A percentile compares a stretch with the other conserved stretches of the same genome.
phyloP scores from a whole-genome alignment of 1,140 invertebrate genomes.

The Camponotus pennsylvanicus region DNA sequence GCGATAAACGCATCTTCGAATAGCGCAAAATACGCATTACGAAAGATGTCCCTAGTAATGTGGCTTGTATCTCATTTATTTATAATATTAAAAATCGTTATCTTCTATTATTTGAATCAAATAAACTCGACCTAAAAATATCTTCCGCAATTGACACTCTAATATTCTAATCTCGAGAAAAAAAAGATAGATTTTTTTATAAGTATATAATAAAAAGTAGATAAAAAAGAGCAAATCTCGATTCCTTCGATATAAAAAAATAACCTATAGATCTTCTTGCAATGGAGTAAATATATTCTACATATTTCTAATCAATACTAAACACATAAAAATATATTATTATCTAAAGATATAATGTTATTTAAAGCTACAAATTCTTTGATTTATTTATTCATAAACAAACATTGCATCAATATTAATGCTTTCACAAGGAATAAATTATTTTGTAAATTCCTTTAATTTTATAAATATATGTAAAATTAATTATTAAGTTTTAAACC shows the following conservation, averaged over 20 bases:
- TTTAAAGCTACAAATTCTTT: too few relatives aligned
- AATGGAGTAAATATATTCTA: not conserved
- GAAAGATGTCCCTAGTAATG: not conserved
- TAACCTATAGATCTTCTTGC: not conserved
- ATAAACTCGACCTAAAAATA: constrained; percentile 41
- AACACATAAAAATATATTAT: not conserved
- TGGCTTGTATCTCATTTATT: constrained; percentile 10
- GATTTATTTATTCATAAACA: not conserved
- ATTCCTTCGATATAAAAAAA: constrained; percentile 4
- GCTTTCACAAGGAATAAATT: not conserved
- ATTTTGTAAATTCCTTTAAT: not conserved
- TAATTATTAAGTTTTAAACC: too few relatives aligned
- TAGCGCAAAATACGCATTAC: not conserved
- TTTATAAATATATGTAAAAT: not conserved
- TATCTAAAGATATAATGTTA: not conserved
- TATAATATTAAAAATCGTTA: constrained; percentile 12
- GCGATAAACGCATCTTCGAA: constrained; percentile 1
- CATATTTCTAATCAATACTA: not conserved
- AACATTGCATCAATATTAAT: not conserved
- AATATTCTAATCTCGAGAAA: constrained; percentile 20
- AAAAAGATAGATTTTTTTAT: constrained; percentile 22
- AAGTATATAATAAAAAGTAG: not conserved
- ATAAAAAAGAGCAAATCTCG: constrained; percentile 12
- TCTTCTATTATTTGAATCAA: constrained; percentile 7
- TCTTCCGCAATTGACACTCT: constrained; percentile 39